Percentiles rank a stretch among this genome's conserved stretches.
These are phyloP conservation scores for Protosalanx chinensis DNA, from an alignment of 2,797 vertebrate genomes.

Conservation along the genomic window DNA sequence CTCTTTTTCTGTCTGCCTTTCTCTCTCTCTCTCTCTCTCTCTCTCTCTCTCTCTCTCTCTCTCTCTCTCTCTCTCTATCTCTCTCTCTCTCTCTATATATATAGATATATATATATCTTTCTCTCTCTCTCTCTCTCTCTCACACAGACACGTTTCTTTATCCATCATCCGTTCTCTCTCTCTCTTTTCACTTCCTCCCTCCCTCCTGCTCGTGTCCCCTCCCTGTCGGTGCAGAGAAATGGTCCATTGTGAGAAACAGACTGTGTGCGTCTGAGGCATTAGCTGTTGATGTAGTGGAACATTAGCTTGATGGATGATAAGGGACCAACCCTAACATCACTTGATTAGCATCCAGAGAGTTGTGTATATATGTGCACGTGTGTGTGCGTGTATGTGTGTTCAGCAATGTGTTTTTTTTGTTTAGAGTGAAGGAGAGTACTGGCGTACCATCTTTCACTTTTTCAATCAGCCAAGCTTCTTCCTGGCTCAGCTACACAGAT, in stretches of 20 bases:
- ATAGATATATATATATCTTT: slow-evolving; percentile 22
- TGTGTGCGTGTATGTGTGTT: neutral
- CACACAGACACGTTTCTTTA: neutral
- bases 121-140: neutral
- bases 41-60: neutral
- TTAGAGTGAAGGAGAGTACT: neutral
- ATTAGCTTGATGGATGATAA: slow-evolving; percentile 72
- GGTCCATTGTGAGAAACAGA: slow-evolving; percentile 64
- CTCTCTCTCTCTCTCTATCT: no score
- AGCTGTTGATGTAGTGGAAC: slow-evolving; percentile 74
- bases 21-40: slow-evolving; percentile 8
- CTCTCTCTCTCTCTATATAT: neutral
- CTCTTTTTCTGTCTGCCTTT: slow-evolving; percentile 14
- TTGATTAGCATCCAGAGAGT: slow-evolving; percentile 67
- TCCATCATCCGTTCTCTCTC: slow-evolving; percentile 24
- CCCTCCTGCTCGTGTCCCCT: neutral
- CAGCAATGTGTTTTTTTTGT: neutral
- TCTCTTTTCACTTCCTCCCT: slow-evolving; percentile 16
- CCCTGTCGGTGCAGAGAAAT: slow-evolving; percentile 55
- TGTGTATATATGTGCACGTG: slow-evolving; percentile 20
- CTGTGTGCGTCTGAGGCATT: slow-evolving; percentile 68
- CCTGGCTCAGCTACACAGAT: neutral
- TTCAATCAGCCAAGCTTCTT: neutral
- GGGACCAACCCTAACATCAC: slow-evolving; percentile 62
- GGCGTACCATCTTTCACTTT: slow-evolving; percentile 4